Evolutionary conservation across 2,888 invertebrate genomes (phyloP), one percentile per base, ranked within the genome.

Genomic region (Branchinecta sandiegonensis): DNA sequence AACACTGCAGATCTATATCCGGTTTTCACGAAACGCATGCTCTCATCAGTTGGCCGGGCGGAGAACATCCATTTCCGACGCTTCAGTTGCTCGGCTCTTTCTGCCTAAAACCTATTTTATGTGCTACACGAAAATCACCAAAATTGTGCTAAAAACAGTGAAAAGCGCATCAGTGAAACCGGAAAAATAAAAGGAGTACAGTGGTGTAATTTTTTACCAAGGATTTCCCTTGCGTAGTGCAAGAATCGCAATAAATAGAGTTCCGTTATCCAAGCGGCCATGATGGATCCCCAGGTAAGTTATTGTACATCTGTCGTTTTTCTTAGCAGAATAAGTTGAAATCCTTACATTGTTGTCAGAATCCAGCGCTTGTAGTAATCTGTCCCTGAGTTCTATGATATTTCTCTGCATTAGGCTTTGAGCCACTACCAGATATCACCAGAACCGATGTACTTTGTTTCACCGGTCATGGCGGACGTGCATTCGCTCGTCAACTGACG

Each of bases 261-360:
- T 37, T 37, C 37, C 37, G 37, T 37, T 37, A 37, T 37, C 37
- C 37, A 37, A 37, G 37, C 37, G 6, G 37, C 37, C 37, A 37
- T 37, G 37, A 37, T 37, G 37, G 37, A 37, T 37, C 37, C 37
- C 37, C 37, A 37, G 37, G 37, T 37, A 37, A 37, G 37, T 37
- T 6, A 37, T 37, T 37, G 37, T 37, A 37, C 37, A 37, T 37
- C 6, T 5, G 37, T 37, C 37, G 37, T 37, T 37, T 23, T 37
- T 37, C 37, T 37, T 37, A 37, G 37, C 37, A 37, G 37, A 37
- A 37, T 37, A 37, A 37, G 37, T 37, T 37, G 63, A 66, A 74
- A 73, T 75, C 84, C 93, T 93, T 90, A 94, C 94, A 93, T 94
- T 93, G 86, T 94, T 91, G 84, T 91, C 90, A 84, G 85, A 87